Evolutionary conservation across 1,140 invertebrate species (phyloP).

Genomic region (Oppia nitens): DNA sequence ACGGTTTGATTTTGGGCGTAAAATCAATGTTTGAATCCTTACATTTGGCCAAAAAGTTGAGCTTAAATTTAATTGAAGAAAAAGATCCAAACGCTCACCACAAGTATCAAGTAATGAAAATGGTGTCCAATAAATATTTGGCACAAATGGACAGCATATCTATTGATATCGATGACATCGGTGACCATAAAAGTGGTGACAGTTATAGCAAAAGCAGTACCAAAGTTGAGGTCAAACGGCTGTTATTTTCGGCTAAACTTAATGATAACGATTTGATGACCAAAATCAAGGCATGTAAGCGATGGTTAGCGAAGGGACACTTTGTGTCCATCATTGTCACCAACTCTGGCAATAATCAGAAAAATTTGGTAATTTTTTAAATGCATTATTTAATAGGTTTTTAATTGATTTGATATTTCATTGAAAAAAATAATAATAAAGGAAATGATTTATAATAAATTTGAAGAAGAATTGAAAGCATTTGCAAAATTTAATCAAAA

Average conservation of each 20-base stretch:
- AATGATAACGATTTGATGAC: not conserved
- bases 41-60: constrained; percentile 1
- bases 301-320: not conserved
- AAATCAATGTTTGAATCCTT: not conserved
- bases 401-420: not conserved
- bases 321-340: not conserved
- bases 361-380: not conserved
- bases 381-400: not conserved
- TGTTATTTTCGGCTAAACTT: not conserved
- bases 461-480: not conserved
- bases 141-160: not conserved
- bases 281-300: not conserved
- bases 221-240: constrained; percentile 2
- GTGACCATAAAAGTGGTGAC: too few relatives aligned
- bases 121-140: not conserved
- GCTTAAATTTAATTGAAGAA: not conserved
- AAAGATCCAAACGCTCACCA: not conserved
- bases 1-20: not conserved
- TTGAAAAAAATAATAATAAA: not conserved
- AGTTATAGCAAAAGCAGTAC: too few relatives aligned
- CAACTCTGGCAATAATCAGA: not conserved
- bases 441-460: not conserved
- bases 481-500: not conserved
- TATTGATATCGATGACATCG: too few relatives aligned
- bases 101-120: not conserved